phyloP scores from a whole-genome alignment of 2,797 vertebrate species.

The Dipus sagitta region DNA sequence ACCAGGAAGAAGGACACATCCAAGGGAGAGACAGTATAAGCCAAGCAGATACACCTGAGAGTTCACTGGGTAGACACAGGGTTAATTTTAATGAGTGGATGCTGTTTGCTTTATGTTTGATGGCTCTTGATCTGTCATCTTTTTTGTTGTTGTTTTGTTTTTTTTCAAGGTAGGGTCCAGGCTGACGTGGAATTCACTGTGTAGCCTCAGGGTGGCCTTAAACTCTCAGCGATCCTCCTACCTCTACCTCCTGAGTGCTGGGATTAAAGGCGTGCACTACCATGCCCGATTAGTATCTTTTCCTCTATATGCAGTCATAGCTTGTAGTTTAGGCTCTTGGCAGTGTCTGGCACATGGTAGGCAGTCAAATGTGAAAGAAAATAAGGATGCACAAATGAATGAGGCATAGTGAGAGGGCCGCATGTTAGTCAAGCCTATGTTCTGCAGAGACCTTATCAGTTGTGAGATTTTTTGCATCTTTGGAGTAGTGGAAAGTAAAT shows the following conservation, averaged over 20 bases:
- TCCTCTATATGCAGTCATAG: neutral
- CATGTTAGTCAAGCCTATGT: neutral
- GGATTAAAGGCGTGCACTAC: no score
- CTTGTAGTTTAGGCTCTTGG: neutral
- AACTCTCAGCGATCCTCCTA: no score
- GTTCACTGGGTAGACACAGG: neutral
- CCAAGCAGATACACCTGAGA: neutral
- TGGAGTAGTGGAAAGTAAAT: neutral
- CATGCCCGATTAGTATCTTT: neutral
- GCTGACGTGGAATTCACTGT: no score
- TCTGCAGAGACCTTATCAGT: neutral
- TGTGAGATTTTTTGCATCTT: neutral
- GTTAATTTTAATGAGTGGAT: neutral
- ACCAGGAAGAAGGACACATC: neutral
- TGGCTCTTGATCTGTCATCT: neutral
- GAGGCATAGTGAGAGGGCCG: neutral
- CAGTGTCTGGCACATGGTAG: neutral
- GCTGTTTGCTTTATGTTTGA: neutral
- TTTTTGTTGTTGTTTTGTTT: no score
- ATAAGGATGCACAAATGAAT: neutral
- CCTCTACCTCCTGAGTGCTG: no score
- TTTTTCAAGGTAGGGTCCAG: no score
- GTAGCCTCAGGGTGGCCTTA: no score
- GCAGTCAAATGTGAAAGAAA: neutral
- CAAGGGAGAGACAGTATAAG: neutral